Evolutionary conservation across 2,797 vertebrate species (phyloP), one percentile per base, ranked within the genome.

Genomic region (Eospalax fontanierii): DNA sequence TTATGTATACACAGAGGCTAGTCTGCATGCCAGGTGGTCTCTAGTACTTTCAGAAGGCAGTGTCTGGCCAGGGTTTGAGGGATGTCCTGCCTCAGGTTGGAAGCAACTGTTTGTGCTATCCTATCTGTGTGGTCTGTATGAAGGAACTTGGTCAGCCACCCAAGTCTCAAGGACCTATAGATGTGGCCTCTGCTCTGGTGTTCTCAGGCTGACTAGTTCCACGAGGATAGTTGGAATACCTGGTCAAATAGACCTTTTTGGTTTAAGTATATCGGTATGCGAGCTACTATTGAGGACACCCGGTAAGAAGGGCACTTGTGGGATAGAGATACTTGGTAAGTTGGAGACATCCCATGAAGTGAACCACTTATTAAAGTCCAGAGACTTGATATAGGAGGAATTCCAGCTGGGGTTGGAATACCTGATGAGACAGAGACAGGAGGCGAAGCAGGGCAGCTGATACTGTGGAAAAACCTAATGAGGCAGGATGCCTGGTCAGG

Each of bases 121-220:
- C 57, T 43, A 70, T 8, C 33, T 3, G 5, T 70, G 50, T 50
- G 40, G 30, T 4, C 46, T 30, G 11, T 38, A 28, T 35, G 35
- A 33, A 63, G 50, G 4, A 46, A 30, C 33, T 26, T 14, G 21
- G 74, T 15, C 24, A 88, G 68, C 61, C 2, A 4, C 28, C 1
- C 6, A 50, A 0, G 30, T n/a, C n/a, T n/a, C 24, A 66, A 43
- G 14, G 30, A 50, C 15, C 2, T 73, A n/a, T 0, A 11, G 6
- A 68, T 26, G 1, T 2, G 21, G 21, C 50, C 8, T 61, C 63
- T 19, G 28, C 11, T 1, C 22, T 8, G 33, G 7, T 50, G 28
- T 57, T 86, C 79, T 73, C 74, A 0, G 40, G 57, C 24, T 6
- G 14, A 14, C 11, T 61, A 9, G 10, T 68, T 87, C 30, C 26